Conservation (phyloP, 1,140 invertebrate genomes). For the Onthophagus taurus region DNA sequence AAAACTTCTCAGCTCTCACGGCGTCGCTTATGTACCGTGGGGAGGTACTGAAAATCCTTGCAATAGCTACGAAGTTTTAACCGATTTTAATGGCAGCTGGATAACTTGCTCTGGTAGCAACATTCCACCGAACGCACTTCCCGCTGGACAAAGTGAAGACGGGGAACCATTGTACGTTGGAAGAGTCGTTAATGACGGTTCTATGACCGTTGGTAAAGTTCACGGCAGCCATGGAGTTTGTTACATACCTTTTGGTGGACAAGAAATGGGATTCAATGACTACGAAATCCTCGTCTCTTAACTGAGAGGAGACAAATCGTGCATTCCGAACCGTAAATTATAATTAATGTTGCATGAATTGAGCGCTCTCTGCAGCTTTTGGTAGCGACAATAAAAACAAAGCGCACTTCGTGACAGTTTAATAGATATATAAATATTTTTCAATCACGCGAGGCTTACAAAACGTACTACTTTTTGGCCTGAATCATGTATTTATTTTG, state of each 20-base stretch:
- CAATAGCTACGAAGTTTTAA: slow-evolving; percentile 58
- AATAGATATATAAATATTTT: too few species aligned
- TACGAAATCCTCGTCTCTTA: slow-evolving; percentile 61
- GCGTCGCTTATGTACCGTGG: slow-evolving; percentile 66
- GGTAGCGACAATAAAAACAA: too few species aligned
- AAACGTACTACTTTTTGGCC: too few species aligned
- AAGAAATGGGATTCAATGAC: slow-evolving; percentile 60
- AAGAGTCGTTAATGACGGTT: slow-evolving; percentile 54
- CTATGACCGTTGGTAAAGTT: slow-evolving; percentile 61
- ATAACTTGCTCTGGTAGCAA: slow-evolving; percentile 42
- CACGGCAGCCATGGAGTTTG: slow-evolving; percentile 58
- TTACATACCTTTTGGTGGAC: slow-evolving; percentile 63
- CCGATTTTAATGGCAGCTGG: slow-evolving; percentile 34
- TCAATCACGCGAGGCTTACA: too few species aligned
- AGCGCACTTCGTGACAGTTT: too few species aligned
- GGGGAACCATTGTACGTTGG: slow-evolving; percentile 66
- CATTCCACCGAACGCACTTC: slow-evolving; percentile 61
- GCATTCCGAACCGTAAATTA: too few species aligned
- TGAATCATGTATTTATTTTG: too few species aligned
- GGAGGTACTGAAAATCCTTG: slow-evolving; percentile 68
- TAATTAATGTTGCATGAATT: too few species aligned
- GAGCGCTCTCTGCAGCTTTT: too few species aligned
- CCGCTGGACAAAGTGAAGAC: slow-evolving; percentile 61
- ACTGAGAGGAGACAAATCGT: slow-evolving; percentile 4
- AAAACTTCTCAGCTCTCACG: slow-evolving; percentile 60